Evolutionary conservation across 2,113 vertebrate species (phyloP), one percentile per base, ranked within the genome.

Genomic region (Bufo gargarizans): DNA sequence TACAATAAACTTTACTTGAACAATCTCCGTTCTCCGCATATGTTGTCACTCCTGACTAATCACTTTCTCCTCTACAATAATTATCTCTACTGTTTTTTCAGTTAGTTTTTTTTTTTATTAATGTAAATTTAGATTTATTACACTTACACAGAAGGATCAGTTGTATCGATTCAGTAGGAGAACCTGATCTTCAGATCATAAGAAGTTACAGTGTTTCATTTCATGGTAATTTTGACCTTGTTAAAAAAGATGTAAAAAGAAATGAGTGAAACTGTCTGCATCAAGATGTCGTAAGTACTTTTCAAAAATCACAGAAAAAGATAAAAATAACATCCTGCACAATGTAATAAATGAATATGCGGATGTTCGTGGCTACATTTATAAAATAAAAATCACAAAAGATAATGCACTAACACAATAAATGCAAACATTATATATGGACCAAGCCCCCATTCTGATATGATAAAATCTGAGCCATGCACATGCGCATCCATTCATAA

Each of bases 11-110:
- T 67, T 79, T 33, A 45, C 69, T 80, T 50, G 55, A 49, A 12
- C 7, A 50, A 6, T 33, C 63, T 77, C 49, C 9, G 4, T 43
- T 67, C 20, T 4, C 47, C 19, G 49, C 76, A 87, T 81, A 77
- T 87, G 67, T 86, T 55, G 7, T 82, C 22, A 49, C 63, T 47
- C 61, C 63, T 47, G 77, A 81, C 22, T 81, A 72, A 87, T 86
- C 59, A 59, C 84, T 47, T 33, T 61, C 84, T 58, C 33, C 22
- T 59, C 49, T 33, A 47, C 17, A 50, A 63, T 81, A 47, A 67
- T 71, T 81, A 53, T 49, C 16, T 71, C 59, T 71, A 56, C 1
- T 72, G 43, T 22, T 72, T 80, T 49, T 67, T 9, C 4, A 13
- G 65, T 4, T 33, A 33, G 0, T 45, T 76, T 76, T 76, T 50